Percentiles rank a stretch among this genome's conserved stretches.
phyloP scores from a whole-genome alignment of 2,797 vertebrate genomes.

The Picus viridis region DNA sequence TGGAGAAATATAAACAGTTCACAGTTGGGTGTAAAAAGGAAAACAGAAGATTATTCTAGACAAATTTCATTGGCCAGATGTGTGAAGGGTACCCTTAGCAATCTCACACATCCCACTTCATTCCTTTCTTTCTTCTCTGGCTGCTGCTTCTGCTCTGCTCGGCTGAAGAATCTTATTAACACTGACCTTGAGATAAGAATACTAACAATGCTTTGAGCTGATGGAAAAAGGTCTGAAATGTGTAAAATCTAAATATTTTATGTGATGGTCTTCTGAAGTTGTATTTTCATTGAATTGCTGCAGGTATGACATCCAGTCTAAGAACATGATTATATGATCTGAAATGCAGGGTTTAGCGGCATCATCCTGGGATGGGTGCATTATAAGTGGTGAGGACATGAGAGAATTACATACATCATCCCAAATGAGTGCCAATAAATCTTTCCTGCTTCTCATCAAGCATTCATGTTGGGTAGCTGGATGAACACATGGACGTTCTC shows the following conservation, averaged over 20 bases:
- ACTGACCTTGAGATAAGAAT: too few species aligned
- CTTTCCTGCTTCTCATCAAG: background rate
- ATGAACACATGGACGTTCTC: background rate
- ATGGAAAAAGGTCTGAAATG: background rate
- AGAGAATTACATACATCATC: background rate
- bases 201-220: too few species aligned
- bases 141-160: too few species aligned
- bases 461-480: background rate
- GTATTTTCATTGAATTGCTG: slow-evolving; percentile 3
- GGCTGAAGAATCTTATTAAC: too few species aligned
- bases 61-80: too few species aligned
- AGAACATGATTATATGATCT: background rate
- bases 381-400: slow-evolving; percentile 32
- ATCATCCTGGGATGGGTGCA: slow-evolving; percentile 20
- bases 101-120: too few species aligned
- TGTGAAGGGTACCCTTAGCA: too few species aligned
- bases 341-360: slow-evolving; percentile 8
- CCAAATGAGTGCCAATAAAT: slow-evolving; percentile 21
- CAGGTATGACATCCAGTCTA: background rate
- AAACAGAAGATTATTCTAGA: too few species aligned
- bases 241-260: background rate
- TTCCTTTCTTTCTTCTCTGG: too few species aligned
- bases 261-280: background rate
- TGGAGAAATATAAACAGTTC: too few species aligned
- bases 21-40: too few species aligned